Base-by-base conservation (phyloP, 2,888 invertebrate genomes). In the Zygogramma bicolorata region DNA sequence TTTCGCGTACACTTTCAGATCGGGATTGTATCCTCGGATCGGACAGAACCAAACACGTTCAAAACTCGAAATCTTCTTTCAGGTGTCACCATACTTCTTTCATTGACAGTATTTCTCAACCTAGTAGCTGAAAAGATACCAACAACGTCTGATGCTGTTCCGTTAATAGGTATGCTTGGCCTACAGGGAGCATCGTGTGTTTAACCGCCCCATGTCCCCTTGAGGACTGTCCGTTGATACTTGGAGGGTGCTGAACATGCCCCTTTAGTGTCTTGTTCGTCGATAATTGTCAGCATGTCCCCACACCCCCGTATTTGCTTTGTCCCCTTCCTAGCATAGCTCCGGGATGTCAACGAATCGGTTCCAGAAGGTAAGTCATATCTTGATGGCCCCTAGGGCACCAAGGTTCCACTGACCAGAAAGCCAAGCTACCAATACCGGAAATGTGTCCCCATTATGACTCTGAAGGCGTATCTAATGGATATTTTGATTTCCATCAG, bases 121-220 rank as follows among this genome's bases (percentile, higher is more conserved):
- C 94, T 97, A 91, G 97, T 98, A 87, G 96, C 97, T 83, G 97
- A 97, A 93, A 97, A 96, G 90, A 95, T 97, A 93, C 97, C 97
- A 88, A 93, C 93, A 81, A 92, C 94, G 85, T 93, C 93, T 88
- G 93, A 94, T 88, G 93, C 94, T 88, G 93, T 94, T 88, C 93
- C 93, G 88, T 90, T 94, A 88, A 93, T 94, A 93, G 93, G 93
- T 94, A 92, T 85, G 86, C 84, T 84, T 84, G 84, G 80, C 80
- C 82, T 80, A 80, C 84, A 83, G 85, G 86, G 86, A 86, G 86
- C 87, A 87, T 87, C 86, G 84, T 87, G 84, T 86, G 85, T 86
- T 81, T 85, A 84, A 84, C 84, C 84, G 85, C 84, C 86, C 86
- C 85, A 84, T 85, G 85, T 85, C 83, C 84, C 82, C 82, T 82